Evolutionary conservation across 2,113 vertebrate genomes (phyloP).

Genomic region (Tichodroma muraria): DNA sequence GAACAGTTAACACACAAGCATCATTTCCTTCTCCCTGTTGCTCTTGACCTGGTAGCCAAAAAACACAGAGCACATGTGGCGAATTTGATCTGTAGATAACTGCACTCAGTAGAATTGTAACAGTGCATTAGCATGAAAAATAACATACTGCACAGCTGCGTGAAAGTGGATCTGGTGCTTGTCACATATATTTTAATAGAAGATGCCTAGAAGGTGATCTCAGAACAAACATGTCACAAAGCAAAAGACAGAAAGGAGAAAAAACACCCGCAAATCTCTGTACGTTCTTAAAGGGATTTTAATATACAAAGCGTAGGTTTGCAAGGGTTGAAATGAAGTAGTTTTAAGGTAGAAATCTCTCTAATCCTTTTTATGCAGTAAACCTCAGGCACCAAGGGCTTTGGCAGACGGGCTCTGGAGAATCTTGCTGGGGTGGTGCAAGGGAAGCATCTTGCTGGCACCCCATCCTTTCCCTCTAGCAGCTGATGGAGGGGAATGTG

Average conservation of each 20-base stretch:
- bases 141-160: constrained; percentile 44
- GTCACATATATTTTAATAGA: constrained; percentile 54
- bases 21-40: neutral
- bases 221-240: constrained; percentile 48
- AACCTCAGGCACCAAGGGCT: neutral
- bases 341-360: constrained; percentile 2
- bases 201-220: constrained; percentile 59
- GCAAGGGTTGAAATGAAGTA: neutral
- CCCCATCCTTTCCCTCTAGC: neutral
- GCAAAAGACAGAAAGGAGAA: constrained; percentile 3
- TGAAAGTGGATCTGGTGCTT: constrained; percentile 54
- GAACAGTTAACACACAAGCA: constrained; percentile 13
- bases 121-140: constrained; percentile 50
- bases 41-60: constrained; percentile 60
- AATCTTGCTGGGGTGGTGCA: neutral
- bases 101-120: constrained; percentile 42
- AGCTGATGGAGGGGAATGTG: neutral
- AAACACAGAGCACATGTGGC: constrained; percentile 42
- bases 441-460: neutral
- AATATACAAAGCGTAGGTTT: neutral
- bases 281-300: neutral
- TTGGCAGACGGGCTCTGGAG: neutral
- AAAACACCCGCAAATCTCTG: neutral
- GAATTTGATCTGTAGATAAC: constrained; percentile 47
- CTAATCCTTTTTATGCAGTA: neutral